These are phyloP conservation scores for Zygogramma bicolorata DNA, from an alignment of 2,888 invertebrate species.

Conservation along the genomic window DNA sequence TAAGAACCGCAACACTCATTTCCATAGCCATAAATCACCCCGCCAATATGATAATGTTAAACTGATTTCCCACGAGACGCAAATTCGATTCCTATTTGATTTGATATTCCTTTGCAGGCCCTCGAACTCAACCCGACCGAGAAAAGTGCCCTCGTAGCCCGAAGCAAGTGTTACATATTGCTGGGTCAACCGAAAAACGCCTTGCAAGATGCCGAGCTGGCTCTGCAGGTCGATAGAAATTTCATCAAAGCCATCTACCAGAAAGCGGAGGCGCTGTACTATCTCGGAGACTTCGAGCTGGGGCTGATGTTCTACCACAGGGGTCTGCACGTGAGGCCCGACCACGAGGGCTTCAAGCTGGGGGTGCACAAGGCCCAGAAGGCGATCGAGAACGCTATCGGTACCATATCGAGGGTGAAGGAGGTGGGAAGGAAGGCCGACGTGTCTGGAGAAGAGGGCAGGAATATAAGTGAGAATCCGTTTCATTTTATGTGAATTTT, in stretches of 20 bases:
- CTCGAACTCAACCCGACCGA: conserved; percentile 87
- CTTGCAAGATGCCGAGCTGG: conserved; percentile 85
- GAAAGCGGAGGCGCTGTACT: conserved; percentile 93
- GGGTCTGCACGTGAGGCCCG: conserved; percentile 86
- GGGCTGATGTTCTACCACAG: conserved; percentile 93
- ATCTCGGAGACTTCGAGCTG: conserved; percentile 92
- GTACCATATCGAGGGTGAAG: conserved; percentile 59
- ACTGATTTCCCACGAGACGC: not conserved
- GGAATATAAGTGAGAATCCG: conserved; percentile 27
- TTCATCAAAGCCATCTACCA: conserved; percentile 84
- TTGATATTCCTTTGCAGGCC: conserved; percentile 74
- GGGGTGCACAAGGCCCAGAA: conserved; percentile 94
- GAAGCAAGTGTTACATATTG: conserved; percentile 89
- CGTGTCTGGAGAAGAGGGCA: conserved; percentile 7
- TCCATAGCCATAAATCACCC: not conserved
- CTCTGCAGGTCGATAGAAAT: conserved; percentile 79
- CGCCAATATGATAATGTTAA: not conserved
- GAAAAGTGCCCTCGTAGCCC: conserved; percentile 86
- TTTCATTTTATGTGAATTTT: not conserved
- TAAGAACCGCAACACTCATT: no score
- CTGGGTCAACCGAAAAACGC: conserved; percentile 88
- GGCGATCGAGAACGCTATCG: conserved; percentile 92
- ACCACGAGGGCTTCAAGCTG: conserved; percentile 80
- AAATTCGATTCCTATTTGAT: not conserved
- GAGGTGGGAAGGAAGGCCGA: not conserved